Conservation (phyloP, 2,113 vertebrate species). For the Xenopus laevis region DNA sequence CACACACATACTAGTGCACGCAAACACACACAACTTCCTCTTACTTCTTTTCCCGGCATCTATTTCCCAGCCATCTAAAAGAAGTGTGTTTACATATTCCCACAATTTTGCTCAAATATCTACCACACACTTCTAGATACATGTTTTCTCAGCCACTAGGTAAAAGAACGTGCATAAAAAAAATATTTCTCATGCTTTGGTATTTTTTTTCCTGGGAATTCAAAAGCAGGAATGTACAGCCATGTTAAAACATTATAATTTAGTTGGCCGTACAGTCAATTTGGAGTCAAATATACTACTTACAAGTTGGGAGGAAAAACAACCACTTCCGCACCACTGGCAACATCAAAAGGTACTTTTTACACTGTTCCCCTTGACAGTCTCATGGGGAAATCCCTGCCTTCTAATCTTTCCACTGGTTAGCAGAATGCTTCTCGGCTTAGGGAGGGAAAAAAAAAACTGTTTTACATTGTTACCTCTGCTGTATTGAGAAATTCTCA, state of each 20-base stretch:
- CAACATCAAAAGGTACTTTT: conserved; percentile 64
- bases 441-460: conserved; percentile 7
- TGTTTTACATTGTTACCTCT: conserved; percentile 59
- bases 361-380: conserved; percentile 54
- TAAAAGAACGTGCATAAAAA: conserved; percentile 56
- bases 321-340: conserved; percentile 60
- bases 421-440: conserved; percentile 59
- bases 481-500: conserved; percentile 69
- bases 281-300: conserved; percentile 63
- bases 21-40: too few species aligned
- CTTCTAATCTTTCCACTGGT: conserved; percentile 59
- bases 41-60: too few species aligned
- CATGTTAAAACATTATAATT: conserved; percentile 68
- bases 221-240: conserved; percentile 59
- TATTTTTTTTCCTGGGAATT: conserved; percentile 64
- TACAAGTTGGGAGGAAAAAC: conserved; percentile 61
- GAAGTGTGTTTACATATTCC: background rate
- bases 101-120: conserved; percentile 45
- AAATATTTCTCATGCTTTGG: conserved; percentile 61
- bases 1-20: too few species aligned
- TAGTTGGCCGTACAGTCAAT: conserved; percentile 61
- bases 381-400: conserved; percentile 63
- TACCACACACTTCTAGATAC: conserved; percentile 5
- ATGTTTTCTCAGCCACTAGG: background rate
- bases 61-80: background rate